Percentiles rank a stretch among this genome's conserved stretches.
Evolutionary conservation across 2,888 invertebrate species (phyloP).

Genomic region (Plusia festucae): DNA sequence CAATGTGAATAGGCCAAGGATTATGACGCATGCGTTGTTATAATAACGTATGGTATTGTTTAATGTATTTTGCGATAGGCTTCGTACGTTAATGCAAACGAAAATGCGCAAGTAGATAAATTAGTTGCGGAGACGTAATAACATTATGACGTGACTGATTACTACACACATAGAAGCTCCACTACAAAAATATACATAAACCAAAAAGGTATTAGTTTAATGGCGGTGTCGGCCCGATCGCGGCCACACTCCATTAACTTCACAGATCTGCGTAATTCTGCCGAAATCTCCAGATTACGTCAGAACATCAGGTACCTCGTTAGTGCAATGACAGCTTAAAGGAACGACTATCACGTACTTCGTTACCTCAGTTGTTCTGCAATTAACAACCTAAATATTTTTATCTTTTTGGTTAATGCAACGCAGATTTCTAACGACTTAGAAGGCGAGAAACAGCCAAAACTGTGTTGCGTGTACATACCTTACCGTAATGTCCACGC

Average conservation of each 20-base stretch:
- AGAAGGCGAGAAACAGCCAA: constrained; percentile 44
- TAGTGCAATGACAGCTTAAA: constrained; percentile 69
- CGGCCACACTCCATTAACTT: constrained; percentile 79
- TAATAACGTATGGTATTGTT: constrained; percentile 30
- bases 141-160: constrained; percentile 41
- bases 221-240: constrained; percentile 54
- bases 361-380: constrained; percentile 70
- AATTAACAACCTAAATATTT: constrained; percentile 70
- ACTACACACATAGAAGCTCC: constrained; percentile 45
- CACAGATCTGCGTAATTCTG: constrained; percentile 79
- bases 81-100: constrained; percentile 37
- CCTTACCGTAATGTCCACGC: constrained; percentile 35
- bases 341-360: constrained; percentile 68
- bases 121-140: constrained; percentile 17
- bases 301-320: constrained; percentile 70
- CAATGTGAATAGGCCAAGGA: constrained; percentile 57
- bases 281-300: constrained; percentile 79
- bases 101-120: constrained; percentile 33
- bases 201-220: constrained; percentile 55
- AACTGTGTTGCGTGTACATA: constrained; percentile 19
- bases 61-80: constrained; percentile 29
- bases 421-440: constrained; percentile 56
- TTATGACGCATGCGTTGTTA: constrained; percentile 50
- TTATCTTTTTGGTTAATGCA: constrained; percentile 56
- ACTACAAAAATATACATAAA: constrained; percentile 55